phyloP scores from a whole-genome alignment of 2,797 vertebrate species.

The Tolypeutes matacus region DNA sequence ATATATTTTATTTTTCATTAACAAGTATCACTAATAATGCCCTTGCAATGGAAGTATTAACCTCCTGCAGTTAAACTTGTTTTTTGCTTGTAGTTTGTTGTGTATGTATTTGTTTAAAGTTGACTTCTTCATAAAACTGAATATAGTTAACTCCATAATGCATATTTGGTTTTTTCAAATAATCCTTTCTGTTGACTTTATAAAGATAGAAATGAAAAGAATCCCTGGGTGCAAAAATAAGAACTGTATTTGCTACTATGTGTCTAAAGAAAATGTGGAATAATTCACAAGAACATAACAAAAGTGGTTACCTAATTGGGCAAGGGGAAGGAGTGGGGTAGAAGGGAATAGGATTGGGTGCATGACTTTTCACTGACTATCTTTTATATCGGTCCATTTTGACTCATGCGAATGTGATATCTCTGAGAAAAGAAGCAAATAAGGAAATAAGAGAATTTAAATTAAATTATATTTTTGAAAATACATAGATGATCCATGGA shows the following conservation, averaged over 20 bases:
- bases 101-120: background rate
- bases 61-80: background rate
- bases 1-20: no score
- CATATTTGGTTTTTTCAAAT: background rate
- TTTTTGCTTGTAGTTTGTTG: background rate
- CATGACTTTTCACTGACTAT: background rate
- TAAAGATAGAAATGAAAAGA: conserved; percentile 6
- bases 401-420: background rate
- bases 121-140: conserved; percentile 23
- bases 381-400: background rate
- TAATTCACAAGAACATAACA: background rate
- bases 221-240: background rate
- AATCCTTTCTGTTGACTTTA: conserved; percentile 9
- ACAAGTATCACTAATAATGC: no score
- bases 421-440: conserved; percentile 29
- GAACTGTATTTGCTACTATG: background rate
- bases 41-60: background rate
- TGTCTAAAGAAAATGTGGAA: background rate
- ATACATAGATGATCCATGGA: background rate
- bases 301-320: background rate
- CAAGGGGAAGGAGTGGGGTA: accelerated
- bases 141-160: background rate
- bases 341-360: background rate
- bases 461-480: background rate
- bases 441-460: background rate